Evolutionary conservation across 2,888 invertebrate genomes (phyloP), one percentile per base, ranked within the genome.

Genomic region (Incurvaria masculella): DNA sequence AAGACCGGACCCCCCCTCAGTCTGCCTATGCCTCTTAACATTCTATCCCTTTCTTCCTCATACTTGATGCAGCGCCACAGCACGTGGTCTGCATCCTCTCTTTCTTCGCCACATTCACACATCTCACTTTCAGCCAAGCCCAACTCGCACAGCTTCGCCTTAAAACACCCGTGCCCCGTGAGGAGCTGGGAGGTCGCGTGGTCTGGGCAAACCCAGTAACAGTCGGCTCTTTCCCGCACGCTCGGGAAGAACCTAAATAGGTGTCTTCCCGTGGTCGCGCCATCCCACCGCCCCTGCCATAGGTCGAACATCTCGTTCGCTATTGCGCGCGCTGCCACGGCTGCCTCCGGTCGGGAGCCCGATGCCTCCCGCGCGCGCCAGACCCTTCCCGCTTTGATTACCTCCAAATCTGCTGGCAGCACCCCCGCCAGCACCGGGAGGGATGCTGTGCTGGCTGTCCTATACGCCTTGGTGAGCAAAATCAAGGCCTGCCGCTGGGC

Each of bases 81-180:
- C 11, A 43, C 21, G 18, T 43, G 43, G 5, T 43, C 43, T 3
- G 17, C 20, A n/a, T 43, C 8, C 43, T 43, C 43, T 16, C 20
- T 21, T 11, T 16, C 43, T n/a, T 5, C 17, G 6, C 43, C 61
- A 57, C 59, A 62, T 59, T 59, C 58, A 53, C 58, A 51, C 18
- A 17, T 61, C 59, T 61, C 59, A 65, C 63, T 59, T 61, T 63
- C 60, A 58, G 51, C 53, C 52, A 52, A 45, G 45, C 56, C 62
- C 63, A 51, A 41, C 18, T 49, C 39, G 17, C 19, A 5, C 21
- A 51, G 46, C 42, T 43, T 45, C 10, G 26, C 21, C 38, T 40
- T 45, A 23, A 51, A 49, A 38, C 38, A 27, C 16, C 49, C 51
- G 42, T 46, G 48, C n/a, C 48, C 51, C 11, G 48, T 46, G 39